Evolutionary conservation across 2,113 vertebrate genomes (phyloP), one percentile per base, ranked within the genome.

Genomic region (Lepus europaeus): DNA sequence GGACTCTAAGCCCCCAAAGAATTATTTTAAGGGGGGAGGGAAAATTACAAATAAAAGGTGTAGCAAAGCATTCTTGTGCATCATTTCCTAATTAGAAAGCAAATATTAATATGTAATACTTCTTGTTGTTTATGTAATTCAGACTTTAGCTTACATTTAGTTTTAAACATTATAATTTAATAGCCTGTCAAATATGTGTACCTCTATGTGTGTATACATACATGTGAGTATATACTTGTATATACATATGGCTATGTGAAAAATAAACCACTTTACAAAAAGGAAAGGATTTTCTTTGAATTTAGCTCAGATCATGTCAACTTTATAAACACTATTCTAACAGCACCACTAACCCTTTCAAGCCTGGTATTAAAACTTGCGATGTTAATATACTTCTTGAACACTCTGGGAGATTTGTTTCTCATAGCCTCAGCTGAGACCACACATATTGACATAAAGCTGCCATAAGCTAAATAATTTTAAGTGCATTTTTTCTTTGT

Each of bases 101-200:
- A 81, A 91, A 76, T 9, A 63, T 84, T n/a, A 90, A 79, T 66
- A 66, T 90, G 13, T 76, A 87, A 77, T 89, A 9, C 16, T 64
- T 96, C 90, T 39, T 23, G 91, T 20, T 92, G 39, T 64, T 92
- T 84, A 53, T 86, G 0, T 81, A 77, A 39, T 64, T 61, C 23
- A 64, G 86, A 87, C 29, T 68, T 86, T 36, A 76, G 81, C 92
- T 95, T 96, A 69, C 23, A 68, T 91, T 84, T 88, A 39, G 79
- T 73, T 92, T 90, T 93, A 77, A 96, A 76, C 85, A 94, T 23
- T 85, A 22, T 89, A 87, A 87, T 84, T 90, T 59, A 70, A 85
- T 56, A 81, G 22, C 33, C 73, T 69, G 39, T 86, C 16, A 93
- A 73, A 93, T 92, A 80, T 61, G 36, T 91, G 12, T 80, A 10